Evolutionary conservation across 2,797 vertebrate genomes (phyloP), one percentile per base, ranked within the genome.

Genomic region (Dendrocincla fuliginosa): DNA sequence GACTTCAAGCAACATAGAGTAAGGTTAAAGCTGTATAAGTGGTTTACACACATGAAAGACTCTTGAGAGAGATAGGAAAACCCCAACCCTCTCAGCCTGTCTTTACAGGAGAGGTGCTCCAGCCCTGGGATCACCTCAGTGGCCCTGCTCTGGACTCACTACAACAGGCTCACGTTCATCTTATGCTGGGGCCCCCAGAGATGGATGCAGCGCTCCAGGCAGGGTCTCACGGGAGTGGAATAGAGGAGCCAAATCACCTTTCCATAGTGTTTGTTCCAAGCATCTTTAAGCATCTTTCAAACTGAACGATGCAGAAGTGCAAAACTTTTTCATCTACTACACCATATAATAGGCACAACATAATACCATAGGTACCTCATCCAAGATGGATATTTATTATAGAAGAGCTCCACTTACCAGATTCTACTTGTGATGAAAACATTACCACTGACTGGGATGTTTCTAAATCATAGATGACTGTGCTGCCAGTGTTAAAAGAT

Each of bases 401-500:
- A 32, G 14, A 56, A 85, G 23, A 87, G 16, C 6, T 87, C 91
- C 88, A 97, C 98, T 98, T 98, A 99, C 99, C 98, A 96, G 98
- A 98, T 83, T 99, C 99, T 91, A 98, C 97, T 95, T 99, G 99
- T 63, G 98, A 98, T 71, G 98, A 98, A 95, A 99, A 98, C 96
- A 99, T 98, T 97, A 99, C 96, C 86, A 99, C 93, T 42, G 98
- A 97, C 96, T 99, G 99, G 67, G 98, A 99, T 8, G 99, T 99
- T 98, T 99, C 99, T 98, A 99, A 98, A 98, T 99, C 99, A 87
- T 99, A 99, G 83, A 99, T 98, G 94, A 99, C 98, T 77, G 99
- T 98, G 68, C 98, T 98, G 84, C 99, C 99, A 39, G 97, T 98
- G 97, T 98, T 99, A 95, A 99, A 99, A 69, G 99, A 99, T 46